These are phyloP conservation scores for Aurelia sp. DNA, from an alignment of 30 jellyfish, hydroid and myxozoan genomes.

Conservation along the genomic window DNA sequence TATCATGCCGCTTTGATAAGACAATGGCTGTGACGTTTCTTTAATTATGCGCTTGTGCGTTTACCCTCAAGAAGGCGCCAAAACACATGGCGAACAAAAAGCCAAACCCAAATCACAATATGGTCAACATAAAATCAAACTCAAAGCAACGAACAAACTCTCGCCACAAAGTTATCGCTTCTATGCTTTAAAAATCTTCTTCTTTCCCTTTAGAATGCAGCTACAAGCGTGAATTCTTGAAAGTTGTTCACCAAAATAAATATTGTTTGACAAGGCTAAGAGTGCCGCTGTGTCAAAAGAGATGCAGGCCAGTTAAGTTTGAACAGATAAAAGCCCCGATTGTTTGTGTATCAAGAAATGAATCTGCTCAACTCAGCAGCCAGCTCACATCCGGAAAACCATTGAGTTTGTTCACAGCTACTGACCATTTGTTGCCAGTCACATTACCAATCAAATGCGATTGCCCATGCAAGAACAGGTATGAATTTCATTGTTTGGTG, in stretches of 20 bases:
- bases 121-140: no score
- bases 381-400: constrained; percentile 33
- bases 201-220: constrained; percentile 23
- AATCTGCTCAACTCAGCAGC: constrained; percentile 29
- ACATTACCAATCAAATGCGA: constrained; percentile 46
- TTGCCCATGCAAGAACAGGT: constrained; percentile 63
- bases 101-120: no score
- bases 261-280: constrained; percentile 45
- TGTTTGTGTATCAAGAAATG: constrained; percentile 45
- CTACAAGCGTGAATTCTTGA: constrained; percentile 39
- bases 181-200: background rate
- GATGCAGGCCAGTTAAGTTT: constrained; percentile 3
- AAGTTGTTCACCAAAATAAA: constrained; percentile 32
- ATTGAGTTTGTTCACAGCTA: constrained; percentile 32
- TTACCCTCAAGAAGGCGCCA: no score
- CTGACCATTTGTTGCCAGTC: constrained; percentile 41
- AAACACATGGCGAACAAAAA: no score
- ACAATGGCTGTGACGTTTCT: no score
- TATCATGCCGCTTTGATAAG: no score
- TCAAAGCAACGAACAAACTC: no score
- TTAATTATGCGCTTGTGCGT: no score
- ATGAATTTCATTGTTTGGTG: background rate
- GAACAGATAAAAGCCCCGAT: constrained; percentile 47
- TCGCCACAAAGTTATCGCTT: no score
- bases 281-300: constrained; percentile 55